Conservation (phyloP, 1,140 invertebrate genomes). For the Drosophila quadrilineata region DNA sequence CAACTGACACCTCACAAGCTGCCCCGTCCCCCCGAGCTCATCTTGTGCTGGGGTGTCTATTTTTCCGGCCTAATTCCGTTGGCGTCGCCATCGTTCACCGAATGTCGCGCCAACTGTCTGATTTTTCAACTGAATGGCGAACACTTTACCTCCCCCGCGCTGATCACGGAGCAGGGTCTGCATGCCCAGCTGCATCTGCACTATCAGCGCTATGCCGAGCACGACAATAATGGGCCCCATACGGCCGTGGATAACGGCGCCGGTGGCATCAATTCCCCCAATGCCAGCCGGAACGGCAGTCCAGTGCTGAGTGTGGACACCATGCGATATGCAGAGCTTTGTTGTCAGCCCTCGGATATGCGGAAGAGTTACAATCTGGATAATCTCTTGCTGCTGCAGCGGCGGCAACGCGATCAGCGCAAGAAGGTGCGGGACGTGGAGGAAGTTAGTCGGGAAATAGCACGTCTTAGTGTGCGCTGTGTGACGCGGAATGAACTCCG, state of each 20-base stretch:
- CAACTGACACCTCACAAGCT: slow-evolving; percentile 42
- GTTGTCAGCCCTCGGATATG: slow-evolving; percentile 83
- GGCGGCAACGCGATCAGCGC: slow-evolving; percentile 70
- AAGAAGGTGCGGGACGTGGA: slow-evolving; percentile 80
- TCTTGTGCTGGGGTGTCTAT: slow-evolving; percentile 92
- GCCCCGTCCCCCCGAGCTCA: slow-evolving; percentile 81
- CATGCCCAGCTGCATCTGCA: slow-evolving; percentile 58
- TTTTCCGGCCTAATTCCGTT: slow-evolving; percentile 91
- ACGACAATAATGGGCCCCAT: slow-evolving; percentile 27
- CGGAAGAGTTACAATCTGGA: slow-evolving; percentile 88
- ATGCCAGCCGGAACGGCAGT: slow-evolving; percentile 55
- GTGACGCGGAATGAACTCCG: slow-evolving; percentile 67
- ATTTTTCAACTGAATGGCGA: slow-evolving; percentile 94
- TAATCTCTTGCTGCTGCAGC: slow-evolving; percentile 83
- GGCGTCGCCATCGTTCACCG: slow-evolving; percentile 54
- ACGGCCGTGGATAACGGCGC: slow-evolving; percentile 25
- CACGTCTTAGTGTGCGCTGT: slow-evolving; percentile 64
- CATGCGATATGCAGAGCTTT: slow-evolving; percentile 66
- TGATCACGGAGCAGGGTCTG: slow-evolving; percentile 52
- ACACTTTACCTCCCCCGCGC: slow-evolving; percentile 88
- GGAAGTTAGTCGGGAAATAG: slow-evolving; percentile 74
- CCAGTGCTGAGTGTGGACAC: slow-evolving; percentile 51
- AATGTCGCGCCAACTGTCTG: slow-evolving; percentile 89
- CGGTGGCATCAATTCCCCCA: slow-evolving; percentile 56
- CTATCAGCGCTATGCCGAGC: slow-evolving; percentile 55